phyloP scores from a whole-genome alignment of 2,113 vertebrate genomes.

The Rhinolophus ferrumequinum region DNA sequence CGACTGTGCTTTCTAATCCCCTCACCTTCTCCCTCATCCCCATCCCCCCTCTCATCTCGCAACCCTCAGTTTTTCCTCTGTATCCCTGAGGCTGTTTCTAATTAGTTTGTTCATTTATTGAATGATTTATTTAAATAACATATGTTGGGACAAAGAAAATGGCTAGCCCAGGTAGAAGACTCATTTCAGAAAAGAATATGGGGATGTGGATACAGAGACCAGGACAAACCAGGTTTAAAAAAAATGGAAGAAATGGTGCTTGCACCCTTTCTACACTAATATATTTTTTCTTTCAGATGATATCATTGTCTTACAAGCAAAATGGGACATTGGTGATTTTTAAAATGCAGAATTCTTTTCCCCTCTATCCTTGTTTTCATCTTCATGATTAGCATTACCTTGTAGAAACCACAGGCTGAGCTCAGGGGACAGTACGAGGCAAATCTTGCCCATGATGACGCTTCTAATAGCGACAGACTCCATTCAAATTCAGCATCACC shows the following conservation, averaged over 20 bases:
- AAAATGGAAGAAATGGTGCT: constrained; percentile 39
- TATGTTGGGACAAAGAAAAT: constrained; percentile 60
- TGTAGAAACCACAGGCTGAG: accelerated
- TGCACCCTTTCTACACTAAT: constrained; percentile 42
- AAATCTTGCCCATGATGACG: neutral
- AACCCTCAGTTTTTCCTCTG: too few relatives aligned
- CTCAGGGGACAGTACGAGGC: neutral
- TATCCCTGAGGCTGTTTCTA: too few relatives aligned
- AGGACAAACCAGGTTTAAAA: constrained; percentile 20
- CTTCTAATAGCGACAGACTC: neutral
- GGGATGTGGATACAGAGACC: constrained; percentile 31
- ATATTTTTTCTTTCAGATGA: constrained; percentile 36
- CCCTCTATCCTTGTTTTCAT: neutral
- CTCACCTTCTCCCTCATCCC: too few relatives aligned
- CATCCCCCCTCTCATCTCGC: too few relatives aligned
- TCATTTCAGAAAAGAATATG: constrained; percentile 57
- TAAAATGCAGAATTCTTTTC: constrained; percentile 46
- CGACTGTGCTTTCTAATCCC: too few relatives aligned
- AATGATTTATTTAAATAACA: constrained; percentile 66
- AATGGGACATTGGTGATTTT: constrained; percentile 51
- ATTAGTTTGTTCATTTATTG: too few relatives aligned
- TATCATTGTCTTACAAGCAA: neutral
- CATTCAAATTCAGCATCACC: neutral
- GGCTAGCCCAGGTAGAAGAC: neutral
- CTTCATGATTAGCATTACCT: neutral